These are phyloP conservation scores for Smittia sp. DNA, from an alignment of 2,888 invertebrate genomes.

Conservation along the genomic window DNA sequence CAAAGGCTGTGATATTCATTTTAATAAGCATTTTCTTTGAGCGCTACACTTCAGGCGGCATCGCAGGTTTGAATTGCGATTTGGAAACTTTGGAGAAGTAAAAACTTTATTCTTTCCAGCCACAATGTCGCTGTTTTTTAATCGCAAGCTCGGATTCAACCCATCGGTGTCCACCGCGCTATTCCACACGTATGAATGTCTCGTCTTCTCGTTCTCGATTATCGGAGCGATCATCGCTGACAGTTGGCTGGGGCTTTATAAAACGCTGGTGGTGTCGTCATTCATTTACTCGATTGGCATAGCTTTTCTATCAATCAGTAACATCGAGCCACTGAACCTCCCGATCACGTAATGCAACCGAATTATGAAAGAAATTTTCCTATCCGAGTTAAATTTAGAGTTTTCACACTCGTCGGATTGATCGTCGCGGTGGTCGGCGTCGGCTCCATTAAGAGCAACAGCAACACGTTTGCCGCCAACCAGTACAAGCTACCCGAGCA, in stretches of 20 bases:
- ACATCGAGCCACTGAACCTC: constrained; percentile 17
- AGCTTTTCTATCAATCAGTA: background rate
- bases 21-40: constrained; percentile 27
- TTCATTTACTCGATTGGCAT: constrained; percentile 15
- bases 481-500: constrained; percentile 35
- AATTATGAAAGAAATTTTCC: background rate
- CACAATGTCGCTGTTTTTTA: background rate
- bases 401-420: background rate
- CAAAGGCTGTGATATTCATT: constrained; percentile 26
- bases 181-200: constrained; percentile 25
- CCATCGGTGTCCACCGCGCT: background rate
- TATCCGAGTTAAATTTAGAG: constrained; percentile 1
- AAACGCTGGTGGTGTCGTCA: constrained; percentile 14
- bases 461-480: constrained; percentile 19
- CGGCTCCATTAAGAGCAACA: constrained; percentile 20
- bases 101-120: constrained; percentile 8
- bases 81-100: background rate
- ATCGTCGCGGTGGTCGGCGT: background rate
- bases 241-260: constrained; percentile 19
- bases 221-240: constrained; percentile 34
- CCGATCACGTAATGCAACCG: constrained; percentile 1
- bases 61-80: background rate
- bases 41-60: constrained; percentile 6
- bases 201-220: constrained; percentile 22
- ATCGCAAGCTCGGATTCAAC: background rate